phyloP scores from a whole-genome alignment of 2,888 invertebrate species.

The Mesoligia furuncula region DNA sequence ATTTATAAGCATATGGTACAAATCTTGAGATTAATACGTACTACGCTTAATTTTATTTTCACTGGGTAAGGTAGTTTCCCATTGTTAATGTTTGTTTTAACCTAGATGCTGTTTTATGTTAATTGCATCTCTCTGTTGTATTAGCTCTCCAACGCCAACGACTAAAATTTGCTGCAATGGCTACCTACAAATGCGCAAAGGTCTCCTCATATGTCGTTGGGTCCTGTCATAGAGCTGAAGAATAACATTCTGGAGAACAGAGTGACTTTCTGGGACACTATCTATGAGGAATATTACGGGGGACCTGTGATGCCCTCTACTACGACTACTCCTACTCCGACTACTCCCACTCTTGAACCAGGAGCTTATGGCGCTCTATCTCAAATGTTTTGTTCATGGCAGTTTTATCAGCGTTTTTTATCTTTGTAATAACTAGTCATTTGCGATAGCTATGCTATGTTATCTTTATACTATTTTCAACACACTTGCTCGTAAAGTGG shows the following conservation, averaged over 20 bases:
- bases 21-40: too few species aligned
- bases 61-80: too few species aligned
- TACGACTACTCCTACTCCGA: too few species aligned
- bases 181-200: conserved; percentile 59
- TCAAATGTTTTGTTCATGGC: conserved; percentile 24
- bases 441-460: not conserved
- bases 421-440: not conserved
- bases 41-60: too few species aligned
- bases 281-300: conserved; percentile 72
- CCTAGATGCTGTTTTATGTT: too few species aligned
- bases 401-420: conserved; percentile 11
- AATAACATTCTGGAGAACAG: conserved; percentile 60
- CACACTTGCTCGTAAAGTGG: too few species aligned
- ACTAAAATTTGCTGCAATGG: conserved; percentile 58
- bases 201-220: conserved; percentile 73
- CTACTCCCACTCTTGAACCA: not conserved
- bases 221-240: conserved; percentile 59
- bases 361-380: not conserved
- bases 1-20: too few species aligned
- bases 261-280: conserved; percentile 71
- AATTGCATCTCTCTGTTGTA: too few species aligned
- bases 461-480: not conserved
- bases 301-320: conserved; percentile 65
- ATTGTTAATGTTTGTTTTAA: too few species aligned
- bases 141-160: too few species aligned